A percentile compares a stretch with the other conserved stretches of the same genome.
Conservation (phyloP, 2,113 vertebrate species). For the Chamaea fasciata region DNA sequence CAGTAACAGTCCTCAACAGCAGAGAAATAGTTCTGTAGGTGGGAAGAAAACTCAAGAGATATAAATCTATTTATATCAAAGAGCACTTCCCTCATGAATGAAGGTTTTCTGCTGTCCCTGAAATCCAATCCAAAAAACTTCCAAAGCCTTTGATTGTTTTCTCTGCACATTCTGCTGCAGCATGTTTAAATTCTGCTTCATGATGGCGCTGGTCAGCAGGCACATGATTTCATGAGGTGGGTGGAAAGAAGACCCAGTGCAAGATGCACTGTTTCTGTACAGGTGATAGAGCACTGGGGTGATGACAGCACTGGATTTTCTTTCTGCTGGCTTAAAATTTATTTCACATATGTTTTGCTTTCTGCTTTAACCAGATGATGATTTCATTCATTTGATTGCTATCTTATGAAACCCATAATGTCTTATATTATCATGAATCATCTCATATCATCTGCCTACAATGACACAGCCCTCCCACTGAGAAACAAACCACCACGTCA, state of each 20-base stretch:
- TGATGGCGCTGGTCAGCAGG: background rate
- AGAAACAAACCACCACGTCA: background rate
- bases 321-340: constrained; percentile 9
- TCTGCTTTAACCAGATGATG: background rate
- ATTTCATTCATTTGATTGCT: background rate
- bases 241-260: background rate
- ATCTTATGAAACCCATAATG: background rate
- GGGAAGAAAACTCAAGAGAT: background rate
- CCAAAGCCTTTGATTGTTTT: background rate
- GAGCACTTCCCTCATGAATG: background rate
- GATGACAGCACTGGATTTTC: constrained; percentile 15
- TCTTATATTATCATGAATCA: background rate
- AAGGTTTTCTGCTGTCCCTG: background rate
- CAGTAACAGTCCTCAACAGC: background rate
- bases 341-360: constrained; percentile 31
- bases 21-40: background rate
- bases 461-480: background rate
- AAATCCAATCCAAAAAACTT: background rate
- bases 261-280: background rate
- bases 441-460: background rate
- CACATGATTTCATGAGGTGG: background rate
- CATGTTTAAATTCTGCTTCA: background rate
- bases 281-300: background rate
- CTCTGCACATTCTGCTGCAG: background rate
- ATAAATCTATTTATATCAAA: background rate